A percentile compares a stretch with the other conserved stretches of the same genome.
phyloP scores from a whole-genome alignment of 2,113 vertebrate genomes.

The Theropithecus gelada region DNA sequence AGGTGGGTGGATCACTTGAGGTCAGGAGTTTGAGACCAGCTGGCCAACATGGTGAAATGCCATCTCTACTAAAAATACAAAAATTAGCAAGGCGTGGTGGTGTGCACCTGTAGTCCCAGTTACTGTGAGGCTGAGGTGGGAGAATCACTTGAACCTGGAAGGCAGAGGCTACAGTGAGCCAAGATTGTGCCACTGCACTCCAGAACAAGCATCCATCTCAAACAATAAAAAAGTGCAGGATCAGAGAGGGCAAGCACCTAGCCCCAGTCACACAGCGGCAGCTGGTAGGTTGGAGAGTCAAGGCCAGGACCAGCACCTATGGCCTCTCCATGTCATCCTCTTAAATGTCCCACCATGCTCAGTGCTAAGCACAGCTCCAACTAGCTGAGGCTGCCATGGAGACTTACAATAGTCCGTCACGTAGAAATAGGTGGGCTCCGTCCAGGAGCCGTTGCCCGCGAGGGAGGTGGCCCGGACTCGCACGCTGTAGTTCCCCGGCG shows the following conservation, averaged over 20 bases:
- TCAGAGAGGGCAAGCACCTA: background rate
- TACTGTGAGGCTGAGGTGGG: too few relatives aligned
- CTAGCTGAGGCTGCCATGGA: fast-evolving
- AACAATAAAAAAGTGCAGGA: too few relatives aligned
- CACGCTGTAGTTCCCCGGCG: constrained; percentile 96
- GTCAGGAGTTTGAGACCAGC: too few relatives aligned
- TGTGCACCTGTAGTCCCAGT: too few relatives aligned
- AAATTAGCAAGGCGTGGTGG: too few relatives aligned
- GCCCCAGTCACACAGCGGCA: background rate
- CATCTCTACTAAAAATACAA: too few relatives aligned
- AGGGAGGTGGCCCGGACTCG: constrained; percentile 93
- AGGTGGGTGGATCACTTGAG: too few relatives aligned
- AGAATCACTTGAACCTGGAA: too few relatives aligned
- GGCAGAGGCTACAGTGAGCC: too few relatives aligned
- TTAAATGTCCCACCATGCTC: background rate
- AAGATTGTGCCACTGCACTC: too few relatives aligned
- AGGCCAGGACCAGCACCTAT: background rate
- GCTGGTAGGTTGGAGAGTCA: background rate
- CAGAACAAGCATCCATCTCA: too few relatives aligned
- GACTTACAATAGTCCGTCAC: constrained; percentile 93
- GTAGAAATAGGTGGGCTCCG: constrained; percentile 91
- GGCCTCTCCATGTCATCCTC: background rate
- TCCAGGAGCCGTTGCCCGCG: constrained; percentile 97
- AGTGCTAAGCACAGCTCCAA: background rate
- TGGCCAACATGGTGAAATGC: too few relatives aligned